Percentiles rank a stretch among this genome's conserved stretches.
Evolutionary conservation across 1,140 invertebrate genomes (phyloP).

Genomic region (Tetranychus cinnabarinus): DNA sequence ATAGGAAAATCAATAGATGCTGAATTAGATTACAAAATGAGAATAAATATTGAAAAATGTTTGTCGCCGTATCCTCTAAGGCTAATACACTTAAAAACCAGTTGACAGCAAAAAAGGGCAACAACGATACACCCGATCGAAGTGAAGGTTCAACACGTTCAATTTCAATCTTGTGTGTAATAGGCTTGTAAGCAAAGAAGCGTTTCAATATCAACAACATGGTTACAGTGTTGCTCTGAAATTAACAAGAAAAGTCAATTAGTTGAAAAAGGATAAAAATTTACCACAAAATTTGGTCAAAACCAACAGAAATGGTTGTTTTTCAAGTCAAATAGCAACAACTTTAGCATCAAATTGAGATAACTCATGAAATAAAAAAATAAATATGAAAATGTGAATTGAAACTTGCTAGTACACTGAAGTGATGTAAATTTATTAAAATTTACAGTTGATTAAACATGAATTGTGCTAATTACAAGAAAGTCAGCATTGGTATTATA

Average conservation of each 20-base stretch:
- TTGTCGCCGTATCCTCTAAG: slow-evolving; percentile 36
- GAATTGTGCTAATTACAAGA: too few species aligned
- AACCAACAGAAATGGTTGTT: background rate
- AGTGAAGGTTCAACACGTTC: slow-evolving; percentile 20
- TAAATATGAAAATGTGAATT: too few species aligned
- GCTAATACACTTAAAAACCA: slow-evolving; percentile 45
- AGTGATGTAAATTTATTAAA: too few species aligned
- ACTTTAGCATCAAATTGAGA: too few species aligned
- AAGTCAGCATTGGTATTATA: too few species aligned
- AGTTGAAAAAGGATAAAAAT: background rate
- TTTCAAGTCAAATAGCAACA: background rate
- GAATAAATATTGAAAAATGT: slow-evolving; percentile 29
- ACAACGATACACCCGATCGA: slow-evolving; percentile 29
- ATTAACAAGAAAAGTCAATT: background rate
- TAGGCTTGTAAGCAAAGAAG: slow-evolving; percentile 16
- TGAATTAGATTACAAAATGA: slow-evolving; percentile 17
- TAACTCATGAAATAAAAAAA: too few species aligned
- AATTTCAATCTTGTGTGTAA: slow-evolving; percentile 13
- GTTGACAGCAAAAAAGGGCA: slow-evolving; percentile 33
- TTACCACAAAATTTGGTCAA: background rate
- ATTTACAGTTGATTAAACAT: too few species aligned
- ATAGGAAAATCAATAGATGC: slow-evolving; percentile 7
- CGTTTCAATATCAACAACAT: slow-evolving; percentile 20
- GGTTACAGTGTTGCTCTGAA: slow-evolving; percentile 23
- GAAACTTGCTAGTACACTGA: too few species aligned